Conservation (phyloP, 1,140 invertebrate genomes). For the Hormaphis cornu region DNA sequence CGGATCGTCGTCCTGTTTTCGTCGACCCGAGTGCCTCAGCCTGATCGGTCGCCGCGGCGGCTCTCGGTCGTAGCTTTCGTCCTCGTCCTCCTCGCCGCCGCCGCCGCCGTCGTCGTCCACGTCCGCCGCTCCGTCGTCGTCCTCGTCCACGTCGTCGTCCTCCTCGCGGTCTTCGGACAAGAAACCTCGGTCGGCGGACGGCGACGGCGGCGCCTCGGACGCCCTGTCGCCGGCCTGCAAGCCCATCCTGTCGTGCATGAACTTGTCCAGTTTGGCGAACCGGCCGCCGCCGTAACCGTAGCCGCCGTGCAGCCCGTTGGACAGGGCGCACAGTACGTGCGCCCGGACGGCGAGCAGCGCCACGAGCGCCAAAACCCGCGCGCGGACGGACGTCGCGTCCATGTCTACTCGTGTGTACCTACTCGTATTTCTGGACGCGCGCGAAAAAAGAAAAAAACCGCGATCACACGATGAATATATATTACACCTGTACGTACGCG, state of each 20-base stretch:
- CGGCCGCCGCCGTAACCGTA: background rate
- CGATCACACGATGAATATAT: too few relatives aligned
- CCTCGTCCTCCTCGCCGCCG: background rate
- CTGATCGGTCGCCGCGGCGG: background rate
- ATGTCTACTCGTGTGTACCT: background rate
- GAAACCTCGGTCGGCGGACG: background rate
- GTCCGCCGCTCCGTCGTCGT: background rate
- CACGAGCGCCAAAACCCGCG: background rate
- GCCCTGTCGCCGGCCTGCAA: background rate
- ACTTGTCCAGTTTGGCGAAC: constrained; percentile 3
- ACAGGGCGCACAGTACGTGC: background rate
- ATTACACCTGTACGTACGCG: too few relatives aligned
- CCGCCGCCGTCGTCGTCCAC: background rate
- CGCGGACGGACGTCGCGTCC: background rate
- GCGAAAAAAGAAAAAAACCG: background rate
- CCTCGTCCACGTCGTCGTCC: background rate
- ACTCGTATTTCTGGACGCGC: background rate
- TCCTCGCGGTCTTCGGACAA: background rate
- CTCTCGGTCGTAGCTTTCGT: background rate
- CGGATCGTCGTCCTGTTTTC: background rate
- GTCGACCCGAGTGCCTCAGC: background rate
- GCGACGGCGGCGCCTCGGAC: background rate
- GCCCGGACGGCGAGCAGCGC: background rate
- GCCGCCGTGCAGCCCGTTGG: background rate
- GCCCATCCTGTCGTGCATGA: constrained; percentile 13